phyloP scores from a whole-genome alignment of 2,888 invertebrate species.

The Ormyrus labotus region DNA sequence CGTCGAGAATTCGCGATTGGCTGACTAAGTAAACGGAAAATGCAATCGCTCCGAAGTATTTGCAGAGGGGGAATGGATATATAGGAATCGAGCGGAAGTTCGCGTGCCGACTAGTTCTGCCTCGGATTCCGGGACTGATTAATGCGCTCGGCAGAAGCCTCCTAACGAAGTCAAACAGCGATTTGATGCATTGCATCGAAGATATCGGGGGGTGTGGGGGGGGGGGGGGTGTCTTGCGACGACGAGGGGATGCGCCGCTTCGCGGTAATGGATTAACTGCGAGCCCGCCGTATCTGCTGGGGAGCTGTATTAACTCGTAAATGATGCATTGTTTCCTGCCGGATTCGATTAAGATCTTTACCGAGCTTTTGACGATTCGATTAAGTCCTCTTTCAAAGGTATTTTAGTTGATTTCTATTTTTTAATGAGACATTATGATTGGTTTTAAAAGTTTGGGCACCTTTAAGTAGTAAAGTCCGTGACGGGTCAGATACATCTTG shows the following conservation, averaged over 20 bases:
- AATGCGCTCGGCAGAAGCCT: conserved; percentile 20
- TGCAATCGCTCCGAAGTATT: conserved; percentile 38
- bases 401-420: no score
- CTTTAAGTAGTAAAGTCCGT: no score
- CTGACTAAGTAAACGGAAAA: conserved; percentile 49
- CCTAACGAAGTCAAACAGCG: conserved; percentile 40
- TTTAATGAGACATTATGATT: no score
- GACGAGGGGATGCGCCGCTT: no score
- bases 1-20: neutral
- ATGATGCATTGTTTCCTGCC: neutral
- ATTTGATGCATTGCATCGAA: conserved; percentile 15
- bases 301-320: neutral
- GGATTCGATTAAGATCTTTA: neutral
- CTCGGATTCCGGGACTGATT: conserved; percentile 14
- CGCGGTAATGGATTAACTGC: no score
- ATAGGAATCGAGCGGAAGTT: neutral
- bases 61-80: neutral
- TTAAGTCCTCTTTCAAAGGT: neutral
- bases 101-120: neutral
- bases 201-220: neutral
- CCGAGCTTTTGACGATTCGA: neutral
- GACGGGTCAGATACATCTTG: no score
- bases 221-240: no score
- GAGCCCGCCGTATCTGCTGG: no score
- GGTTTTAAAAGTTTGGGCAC: no score